Conservation (phyloP, 2,113 vertebrate genomes). For the Ptilorrhoa leucosticta region DNA sequence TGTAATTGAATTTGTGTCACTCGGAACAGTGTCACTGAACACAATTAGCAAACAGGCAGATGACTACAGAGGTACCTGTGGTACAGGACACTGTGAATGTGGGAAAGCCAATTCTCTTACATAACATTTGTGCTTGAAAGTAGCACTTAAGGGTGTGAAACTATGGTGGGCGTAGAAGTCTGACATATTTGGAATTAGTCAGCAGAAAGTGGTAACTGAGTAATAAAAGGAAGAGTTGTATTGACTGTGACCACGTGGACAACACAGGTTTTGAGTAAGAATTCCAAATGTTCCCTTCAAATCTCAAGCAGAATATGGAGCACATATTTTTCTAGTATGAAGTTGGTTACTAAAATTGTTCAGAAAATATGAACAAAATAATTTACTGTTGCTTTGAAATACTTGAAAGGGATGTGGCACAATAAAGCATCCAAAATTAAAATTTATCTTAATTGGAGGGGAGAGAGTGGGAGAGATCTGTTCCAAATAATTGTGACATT, state of each 20-base stretch:
- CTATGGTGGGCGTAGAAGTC: not conserved
- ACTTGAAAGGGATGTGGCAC: not conserved
- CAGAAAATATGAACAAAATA: not conserved
- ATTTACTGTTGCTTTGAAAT: not conserved
- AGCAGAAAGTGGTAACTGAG: not conserved
- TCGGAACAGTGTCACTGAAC: not conserved
- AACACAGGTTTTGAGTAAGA: not conserved
- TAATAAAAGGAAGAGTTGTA: not conserved
- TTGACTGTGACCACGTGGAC: not conserved
- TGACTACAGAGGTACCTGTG: not conserved
- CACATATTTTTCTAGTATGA: not conserved
- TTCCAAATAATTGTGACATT: not conserved
- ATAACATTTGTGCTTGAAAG: not conserved
- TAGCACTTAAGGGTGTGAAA: not conserved
- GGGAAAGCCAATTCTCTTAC: not conserved
- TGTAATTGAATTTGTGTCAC: not conserved
- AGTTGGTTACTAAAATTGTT: not conserved
- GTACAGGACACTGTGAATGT: not conserved
- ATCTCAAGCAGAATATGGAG: not conserved
- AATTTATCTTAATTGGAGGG: not conserved
- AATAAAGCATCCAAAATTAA: not conserved
- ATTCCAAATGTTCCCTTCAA: not conserved
- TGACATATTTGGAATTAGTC: not conserved
- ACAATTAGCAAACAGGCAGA: not conserved
- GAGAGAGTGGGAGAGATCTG: not conserved